phyloP scores from a whole-genome alignment of 2,888 invertebrate genomes.

The Cantharis lateralis region DNA sequence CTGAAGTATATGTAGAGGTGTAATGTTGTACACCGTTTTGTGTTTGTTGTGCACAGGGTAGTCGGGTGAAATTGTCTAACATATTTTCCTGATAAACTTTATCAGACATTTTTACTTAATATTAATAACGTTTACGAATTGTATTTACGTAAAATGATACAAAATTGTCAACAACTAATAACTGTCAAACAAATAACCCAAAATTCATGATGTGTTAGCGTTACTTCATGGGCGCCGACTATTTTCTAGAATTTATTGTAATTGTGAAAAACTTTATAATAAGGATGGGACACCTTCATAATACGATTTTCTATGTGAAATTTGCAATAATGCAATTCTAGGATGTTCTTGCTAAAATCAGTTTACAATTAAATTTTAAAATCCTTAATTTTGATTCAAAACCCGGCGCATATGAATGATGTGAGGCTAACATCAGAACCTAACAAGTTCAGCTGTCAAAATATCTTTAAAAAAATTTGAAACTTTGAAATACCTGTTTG shows the following conservation, averaged over 20 bases:
- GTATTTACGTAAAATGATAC: not conserved
- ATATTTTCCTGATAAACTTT: conserved; percentile 16
- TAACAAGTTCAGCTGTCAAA: not conserved
- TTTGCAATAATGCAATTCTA: too few species aligned
- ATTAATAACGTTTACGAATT: not conserved
- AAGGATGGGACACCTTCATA: too few species aligned
- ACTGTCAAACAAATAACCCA: too few species aligned
- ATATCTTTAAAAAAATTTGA: not conserved
- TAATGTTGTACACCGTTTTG: conserved; percentile 26
- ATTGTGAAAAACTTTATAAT: too few species aligned
- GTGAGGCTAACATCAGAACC: not conserved
- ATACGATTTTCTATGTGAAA: too few species aligned
- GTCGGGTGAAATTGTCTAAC: conserved; percentile 16
- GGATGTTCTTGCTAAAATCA: too few species aligned
- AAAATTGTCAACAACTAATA: not conserved
- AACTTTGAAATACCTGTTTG: not conserved
- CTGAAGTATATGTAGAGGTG: conserved; percentile 22
- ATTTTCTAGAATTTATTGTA: too few species aligned
- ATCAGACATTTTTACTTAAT: conserved; percentile 12
- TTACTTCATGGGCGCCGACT: not conserved
- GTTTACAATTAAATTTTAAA: too few species aligned
- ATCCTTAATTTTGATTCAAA: too few species aligned
- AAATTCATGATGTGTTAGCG: not conserved
- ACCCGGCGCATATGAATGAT: too few species aligned
- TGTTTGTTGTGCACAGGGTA: conserved; percentile 36